A percentile compares a stretch with the other conserved stretches of the same genome.
These are phyloP conservation scores for Charina bottae DNA, from an alignment of 2,113 vertebrate genomes.

Conservation along the genomic window DNA sequence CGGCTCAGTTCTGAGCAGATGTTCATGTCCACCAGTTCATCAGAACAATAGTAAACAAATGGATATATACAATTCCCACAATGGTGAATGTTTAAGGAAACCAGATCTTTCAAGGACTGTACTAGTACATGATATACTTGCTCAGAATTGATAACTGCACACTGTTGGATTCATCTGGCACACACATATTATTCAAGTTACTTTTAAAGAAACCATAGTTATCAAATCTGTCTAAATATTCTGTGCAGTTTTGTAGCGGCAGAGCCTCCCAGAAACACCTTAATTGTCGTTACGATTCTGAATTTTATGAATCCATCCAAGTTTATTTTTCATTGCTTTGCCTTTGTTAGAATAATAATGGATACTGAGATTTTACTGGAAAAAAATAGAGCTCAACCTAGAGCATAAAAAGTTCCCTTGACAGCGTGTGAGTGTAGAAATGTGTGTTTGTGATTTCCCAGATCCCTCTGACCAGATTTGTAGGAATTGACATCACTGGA, in stretches of 20 bases:
- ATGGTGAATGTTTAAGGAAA: not conserved
- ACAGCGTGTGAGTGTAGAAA: not conserved
- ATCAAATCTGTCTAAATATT: not conserved
- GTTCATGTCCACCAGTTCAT: not conserved
- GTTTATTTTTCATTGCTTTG: not conserved
- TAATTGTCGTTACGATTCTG: not conserved
- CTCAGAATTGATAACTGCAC: not conserved
- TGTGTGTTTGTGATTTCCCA: not conserved
- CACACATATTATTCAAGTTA: not conserved
- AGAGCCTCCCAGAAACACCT: not conserved
- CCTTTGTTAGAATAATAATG: constrained; percentile 7
- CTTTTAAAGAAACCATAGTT: constrained; percentile 12
- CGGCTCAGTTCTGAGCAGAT: not conserved
- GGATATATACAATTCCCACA: not conserved
- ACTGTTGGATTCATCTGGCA: not conserved
- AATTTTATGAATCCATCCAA: constrained; percentile 36
- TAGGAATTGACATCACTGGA: not conserved
- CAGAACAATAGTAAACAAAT: not conserved
- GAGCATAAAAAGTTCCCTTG: constrained; percentile 56
- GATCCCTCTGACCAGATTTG: not conserved
- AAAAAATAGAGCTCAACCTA: constrained; percentile 45
- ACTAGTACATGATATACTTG: not conserved
- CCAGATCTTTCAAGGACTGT: not conserved
- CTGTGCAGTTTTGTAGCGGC: not conserved
- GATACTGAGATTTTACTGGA: constrained; percentile 14